Percentiles rank a stretch among this genome's conserved stretches.
Evolutionary conservation across 2,113 vertebrate species (phyloP).

Genomic region (Oryzias javanicus): DNA sequence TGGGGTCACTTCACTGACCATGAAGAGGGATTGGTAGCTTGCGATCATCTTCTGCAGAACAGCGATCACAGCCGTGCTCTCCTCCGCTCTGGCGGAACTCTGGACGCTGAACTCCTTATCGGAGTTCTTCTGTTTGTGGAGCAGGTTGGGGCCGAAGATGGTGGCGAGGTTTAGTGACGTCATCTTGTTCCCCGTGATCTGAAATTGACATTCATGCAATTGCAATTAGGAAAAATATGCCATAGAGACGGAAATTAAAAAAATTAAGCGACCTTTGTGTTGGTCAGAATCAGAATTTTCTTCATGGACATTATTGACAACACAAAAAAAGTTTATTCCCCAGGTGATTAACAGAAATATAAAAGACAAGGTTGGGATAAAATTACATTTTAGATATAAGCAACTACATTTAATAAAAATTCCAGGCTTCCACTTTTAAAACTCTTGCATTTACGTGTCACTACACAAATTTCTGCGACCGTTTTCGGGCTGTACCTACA

Average conservation of each 20-base stretch:
- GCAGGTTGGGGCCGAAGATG: conserved; percentile 94
- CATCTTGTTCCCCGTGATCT: conserved; percentile 96
- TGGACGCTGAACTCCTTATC: conserved; percentile 96
- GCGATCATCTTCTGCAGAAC: conserved; percentile 92
- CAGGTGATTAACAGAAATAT: no score
- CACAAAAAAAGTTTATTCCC: no score
- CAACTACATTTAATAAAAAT: no score
- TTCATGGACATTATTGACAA: no score
- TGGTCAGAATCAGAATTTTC: no score
- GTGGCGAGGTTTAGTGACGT: conserved; percentile 92
- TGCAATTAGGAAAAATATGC: not conserved
- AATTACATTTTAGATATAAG: no score
- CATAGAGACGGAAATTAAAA: not conserved
- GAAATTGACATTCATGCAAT: not conserved
- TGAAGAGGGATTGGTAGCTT: conserved; percentile 86
- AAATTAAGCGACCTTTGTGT: no score
- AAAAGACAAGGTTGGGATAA: no score
- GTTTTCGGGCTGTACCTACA: no score
- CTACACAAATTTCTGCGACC: no score
- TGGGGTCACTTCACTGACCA: conserved; percentile 79
- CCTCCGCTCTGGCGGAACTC: conserved; percentile 90
- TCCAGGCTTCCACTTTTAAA: no score
- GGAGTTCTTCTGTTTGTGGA: conserved; percentile 92
- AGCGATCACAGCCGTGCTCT: conserved; percentile 91
- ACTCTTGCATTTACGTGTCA: not conserved